A percentile compares a stretch with the other conserved stretches of the same genome.
Conservation (phyloP, 2,888 invertebrate species). For the Dorcus hopei region DNA sequence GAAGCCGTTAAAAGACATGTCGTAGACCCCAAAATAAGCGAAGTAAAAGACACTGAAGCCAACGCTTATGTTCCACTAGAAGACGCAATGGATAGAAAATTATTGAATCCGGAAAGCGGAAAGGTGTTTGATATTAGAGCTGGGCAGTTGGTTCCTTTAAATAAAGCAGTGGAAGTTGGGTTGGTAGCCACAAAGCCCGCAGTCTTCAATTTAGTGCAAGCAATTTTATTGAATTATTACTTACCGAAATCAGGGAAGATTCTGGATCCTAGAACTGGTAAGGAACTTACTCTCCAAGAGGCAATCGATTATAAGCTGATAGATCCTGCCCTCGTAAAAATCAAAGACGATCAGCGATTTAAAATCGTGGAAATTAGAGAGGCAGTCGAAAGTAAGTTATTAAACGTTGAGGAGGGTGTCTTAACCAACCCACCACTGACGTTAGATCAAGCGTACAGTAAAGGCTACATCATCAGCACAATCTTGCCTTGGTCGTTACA, state of each 20-base stretch:
- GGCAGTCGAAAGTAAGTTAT: conserved; percentile 65
- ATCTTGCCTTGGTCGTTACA: conserved; percentile 78
- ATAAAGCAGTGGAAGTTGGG: conserved; percentile 66
- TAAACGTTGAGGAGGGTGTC: conserved; percentile 69
- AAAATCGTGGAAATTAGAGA: conserved; percentile 64
- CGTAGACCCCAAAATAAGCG: conserved; percentile 76
- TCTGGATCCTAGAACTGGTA: conserved; percentile 72
- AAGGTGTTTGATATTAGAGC: conserved; percentile 70
- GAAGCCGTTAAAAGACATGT: conserved; percentile 77
- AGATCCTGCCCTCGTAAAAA: conserved; percentile 67
- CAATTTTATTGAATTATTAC: conserved; percentile 75
- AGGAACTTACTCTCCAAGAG: conserved; percentile 69
- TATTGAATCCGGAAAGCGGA: conserved; percentile 68
- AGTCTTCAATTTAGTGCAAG: conserved; percentile 69
- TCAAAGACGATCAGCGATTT: conserved; percentile 71
- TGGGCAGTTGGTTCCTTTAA: conserved; percentile 66
- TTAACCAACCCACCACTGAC: conserved; percentile 68
- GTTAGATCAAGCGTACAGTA: conserved; percentile 75
- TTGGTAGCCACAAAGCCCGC: conserved; percentile 67
- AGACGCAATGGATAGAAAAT: conserved; percentile 67
- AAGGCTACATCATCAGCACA: conserved; percentile 76
- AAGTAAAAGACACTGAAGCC: conserved; percentile 73
- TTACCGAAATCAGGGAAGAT: conserved; percentile 70
- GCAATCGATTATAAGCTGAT: conserved; percentile 71
- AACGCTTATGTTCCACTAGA: conserved; percentile 70